A percentile compares a stretch with the other conserved stretches of the same genome.
Evolutionary conservation across 1,140 invertebrate genomes (phyloP).

Genomic region (Nebria ingens): DNA sequence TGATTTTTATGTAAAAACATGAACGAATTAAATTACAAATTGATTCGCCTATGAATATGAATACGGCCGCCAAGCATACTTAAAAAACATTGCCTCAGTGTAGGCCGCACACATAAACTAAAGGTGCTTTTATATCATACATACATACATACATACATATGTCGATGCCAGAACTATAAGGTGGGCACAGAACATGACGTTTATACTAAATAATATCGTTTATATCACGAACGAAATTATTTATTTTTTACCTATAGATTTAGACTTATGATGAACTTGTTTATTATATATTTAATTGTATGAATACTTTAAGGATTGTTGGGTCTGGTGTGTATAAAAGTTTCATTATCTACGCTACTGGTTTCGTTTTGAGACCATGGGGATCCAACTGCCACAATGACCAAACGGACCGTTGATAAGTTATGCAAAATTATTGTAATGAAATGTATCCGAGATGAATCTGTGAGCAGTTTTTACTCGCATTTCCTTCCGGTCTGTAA

Average conservation of each 20-base stretch:
- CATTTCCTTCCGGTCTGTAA: constrained; percentile 35
- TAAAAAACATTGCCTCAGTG: no score
- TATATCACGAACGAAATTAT: no score
- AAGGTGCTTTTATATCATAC: background rate
- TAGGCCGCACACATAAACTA: no score
- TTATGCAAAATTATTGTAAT: constrained; percentile 34
- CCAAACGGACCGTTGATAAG: constrained; percentile 25
- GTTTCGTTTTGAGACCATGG: background rate
- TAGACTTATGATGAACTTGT: no score
- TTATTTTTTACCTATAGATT: no score
- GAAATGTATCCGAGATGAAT: constrained; percentile 36
- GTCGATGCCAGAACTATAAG: background rate
- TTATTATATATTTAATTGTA: no score
- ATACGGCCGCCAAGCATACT: background rate
- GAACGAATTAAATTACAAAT: constrained; percentile 7
- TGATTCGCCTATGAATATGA: constrained; percentile 4
- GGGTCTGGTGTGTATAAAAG: no score
- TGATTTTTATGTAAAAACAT: constrained; percentile 7
- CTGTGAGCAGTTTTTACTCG: constrained; percentile 33
- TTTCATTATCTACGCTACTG: background rate
- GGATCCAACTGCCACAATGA: background rate
- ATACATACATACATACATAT: no score
- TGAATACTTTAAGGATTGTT: no score
- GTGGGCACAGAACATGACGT: background rate
- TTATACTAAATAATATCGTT: no score